Conservation (phyloP, 2,797 vertebrate genomes). For the Vireo griseus region DNA sequence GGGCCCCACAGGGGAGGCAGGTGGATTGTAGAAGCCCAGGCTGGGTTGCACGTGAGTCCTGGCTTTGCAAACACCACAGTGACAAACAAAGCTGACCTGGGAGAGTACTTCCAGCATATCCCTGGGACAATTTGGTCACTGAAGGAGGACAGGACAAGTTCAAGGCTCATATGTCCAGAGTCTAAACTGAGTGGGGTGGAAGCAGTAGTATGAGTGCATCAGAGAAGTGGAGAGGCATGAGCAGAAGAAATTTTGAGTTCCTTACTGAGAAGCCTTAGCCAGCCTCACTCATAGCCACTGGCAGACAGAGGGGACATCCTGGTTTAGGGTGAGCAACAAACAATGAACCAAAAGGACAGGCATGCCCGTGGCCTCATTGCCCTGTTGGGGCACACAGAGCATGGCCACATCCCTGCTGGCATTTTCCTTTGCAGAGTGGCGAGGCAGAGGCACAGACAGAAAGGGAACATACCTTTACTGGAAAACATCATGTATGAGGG, state of each 20-base stretch:
- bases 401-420: neutral
- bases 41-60: neutral
- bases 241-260: neutral
- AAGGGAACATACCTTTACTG: neutral
- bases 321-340: neutral
- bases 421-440: neutral
- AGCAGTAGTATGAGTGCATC: neutral
- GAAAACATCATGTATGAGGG: neutral
- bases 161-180: neutral
- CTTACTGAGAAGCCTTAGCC: neutral
- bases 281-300: neutral
- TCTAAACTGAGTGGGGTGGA: neutral
- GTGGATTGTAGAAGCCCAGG: neutral
- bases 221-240: neutral
- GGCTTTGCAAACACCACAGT: neutral
- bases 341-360: neutral
- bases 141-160: neutral
- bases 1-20: neutral
- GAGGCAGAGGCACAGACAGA: neutral
- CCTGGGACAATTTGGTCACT: neutral
- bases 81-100: neutral
- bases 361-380: accelerated
- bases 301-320: neutral
- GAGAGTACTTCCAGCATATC: neutral
- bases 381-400: neutral